Evolutionary conservation across 2,113 vertebrate species (phyloP).

Genomic region (Pardalotus punctatus): DNA sequence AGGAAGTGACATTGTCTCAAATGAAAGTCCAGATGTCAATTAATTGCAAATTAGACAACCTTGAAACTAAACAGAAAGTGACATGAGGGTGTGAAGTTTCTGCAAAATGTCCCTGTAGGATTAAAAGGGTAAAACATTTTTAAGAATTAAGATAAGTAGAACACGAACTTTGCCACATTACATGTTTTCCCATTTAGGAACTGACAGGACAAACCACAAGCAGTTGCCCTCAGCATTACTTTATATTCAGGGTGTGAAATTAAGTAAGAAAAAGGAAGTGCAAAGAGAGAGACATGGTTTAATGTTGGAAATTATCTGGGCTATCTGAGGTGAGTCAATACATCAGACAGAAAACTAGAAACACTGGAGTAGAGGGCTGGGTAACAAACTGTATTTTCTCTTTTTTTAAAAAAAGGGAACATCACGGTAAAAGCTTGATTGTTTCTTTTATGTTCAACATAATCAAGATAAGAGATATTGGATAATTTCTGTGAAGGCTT

Average conservation of each 20-base stretch:
- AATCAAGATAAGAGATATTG: not conserved
- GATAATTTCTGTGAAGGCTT: not conserved
- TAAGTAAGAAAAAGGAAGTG: conserved; percentile 4
- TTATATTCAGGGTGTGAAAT: conserved; percentile 43
- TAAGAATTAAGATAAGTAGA: conserved; percentile 55
- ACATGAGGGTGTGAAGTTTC: conserved; percentile 32
- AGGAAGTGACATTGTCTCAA: conserved; percentile 44
- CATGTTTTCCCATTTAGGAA: conserved; percentile 56
- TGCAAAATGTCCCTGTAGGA: conserved; percentile 28
- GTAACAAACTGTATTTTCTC: not conserved
- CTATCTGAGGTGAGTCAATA: not conserved
- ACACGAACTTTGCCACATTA: conserved; percentile 40
- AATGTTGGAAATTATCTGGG: not conserved
- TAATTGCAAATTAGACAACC: conserved; percentile 32
- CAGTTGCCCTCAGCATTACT: conserved; percentile 38
- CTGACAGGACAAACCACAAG: conserved; percentile 47
- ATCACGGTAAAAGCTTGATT: not conserved
- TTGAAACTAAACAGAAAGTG: conserved; percentile 52
- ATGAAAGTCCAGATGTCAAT: conserved; percentile 38
- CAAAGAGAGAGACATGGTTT: not conserved
- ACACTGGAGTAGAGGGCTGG: not conserved
- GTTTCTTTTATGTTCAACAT: not conserved
- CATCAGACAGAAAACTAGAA: not conserved
- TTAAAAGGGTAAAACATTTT: conserved; percentile 4
- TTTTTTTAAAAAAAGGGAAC: not conserved